These are phyloP conservation scores for Seriola quinqueradiata DNA, from an alignment of 2,113 vertebrate species.

Conservation along the genomic window DNA sequence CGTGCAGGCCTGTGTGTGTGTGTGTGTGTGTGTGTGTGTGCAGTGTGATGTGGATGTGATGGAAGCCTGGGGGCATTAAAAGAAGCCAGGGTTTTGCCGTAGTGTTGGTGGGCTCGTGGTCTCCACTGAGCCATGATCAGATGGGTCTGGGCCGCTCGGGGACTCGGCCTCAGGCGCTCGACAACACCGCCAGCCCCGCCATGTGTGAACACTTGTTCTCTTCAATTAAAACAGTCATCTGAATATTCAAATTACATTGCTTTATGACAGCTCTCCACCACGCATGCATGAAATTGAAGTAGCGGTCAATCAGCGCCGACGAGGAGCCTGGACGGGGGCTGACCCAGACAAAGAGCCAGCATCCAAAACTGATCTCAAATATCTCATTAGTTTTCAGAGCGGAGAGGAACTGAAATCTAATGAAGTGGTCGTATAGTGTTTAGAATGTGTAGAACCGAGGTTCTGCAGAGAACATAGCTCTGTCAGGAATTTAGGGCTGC, in stretches of 20 bases:
- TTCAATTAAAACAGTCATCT: constrained; percentile 83
- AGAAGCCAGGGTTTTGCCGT: constrained; percentile 69
- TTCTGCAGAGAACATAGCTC: background rate
- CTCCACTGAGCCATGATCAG: constrained; percentile 79
- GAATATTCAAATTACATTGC: constrained; percentile 81
- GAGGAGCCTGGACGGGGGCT: constrained; percentile 7
- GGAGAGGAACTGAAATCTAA: constrained; percentile 6
- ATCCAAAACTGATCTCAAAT: constrained; percentile 27
- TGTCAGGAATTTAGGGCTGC: background rate
- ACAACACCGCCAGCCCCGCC: constrained; percentile 74
- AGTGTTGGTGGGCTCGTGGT: constrained; percentile 69
- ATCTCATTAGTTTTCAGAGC: constrained; percentile 39
- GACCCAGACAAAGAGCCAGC: constrained; percentile 28
- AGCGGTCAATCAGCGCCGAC: constrained; percentile 56
- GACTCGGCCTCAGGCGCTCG: constrained; percentile 75
- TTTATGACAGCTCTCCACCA: constrained; percentile 72
- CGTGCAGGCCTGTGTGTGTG: constrained; percentile 10
- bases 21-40: constrained; percentile 37
- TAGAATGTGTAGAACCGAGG: background rate
- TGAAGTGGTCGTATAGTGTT: background rate
- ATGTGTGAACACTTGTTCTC: constrained; percentile 82
- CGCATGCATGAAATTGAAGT: constrained; percentile 64
- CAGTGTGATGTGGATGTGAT: constrained; percentile 35
- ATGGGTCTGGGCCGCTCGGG: constrained; percentile 74
- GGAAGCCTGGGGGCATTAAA: constrained; percentile 75